Conservation (phyloP, 2,888 invertebrate species). For the Netelia fuscicornis region DNA sequence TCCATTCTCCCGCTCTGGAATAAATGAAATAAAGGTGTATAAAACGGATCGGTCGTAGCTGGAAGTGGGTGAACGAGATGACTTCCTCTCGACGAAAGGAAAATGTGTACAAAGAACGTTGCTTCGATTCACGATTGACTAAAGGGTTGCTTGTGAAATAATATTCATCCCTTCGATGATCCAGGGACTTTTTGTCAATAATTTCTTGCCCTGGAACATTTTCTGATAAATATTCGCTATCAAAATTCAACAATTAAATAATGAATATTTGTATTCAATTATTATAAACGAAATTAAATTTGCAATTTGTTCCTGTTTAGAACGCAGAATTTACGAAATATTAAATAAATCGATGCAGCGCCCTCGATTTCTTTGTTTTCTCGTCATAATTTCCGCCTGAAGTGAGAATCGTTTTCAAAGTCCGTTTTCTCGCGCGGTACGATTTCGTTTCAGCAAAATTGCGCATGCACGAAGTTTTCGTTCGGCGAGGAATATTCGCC, state of each 20-base stretch:
- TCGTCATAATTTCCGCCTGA: slow-evolving; percentile 25
- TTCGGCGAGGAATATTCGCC: background rate
- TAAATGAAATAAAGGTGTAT: slow-evolving; percentile 48
- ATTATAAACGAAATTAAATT: too few species aligned
- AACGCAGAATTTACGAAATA: background rate
- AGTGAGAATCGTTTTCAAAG: slow-evolving; percentile 8
- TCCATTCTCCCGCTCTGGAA: background rate
- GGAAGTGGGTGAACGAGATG: slow-evolving; percentile 17
- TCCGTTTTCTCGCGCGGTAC: background rate
- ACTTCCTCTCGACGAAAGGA: slow-evolving; percentile 25
- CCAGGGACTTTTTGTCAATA: too few species aligned
- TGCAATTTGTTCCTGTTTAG: background rate
- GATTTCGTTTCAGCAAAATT: slow-evolving; percentile 51
- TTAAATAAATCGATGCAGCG: background rate
- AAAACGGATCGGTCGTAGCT: slow-evolving; percentile 27
- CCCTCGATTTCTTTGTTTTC: slow-evolving; percentile 2
- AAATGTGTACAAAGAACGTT: background rate
- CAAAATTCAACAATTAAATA: too few species aligned
- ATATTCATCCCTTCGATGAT: background rate
- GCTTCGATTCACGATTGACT: background rate
- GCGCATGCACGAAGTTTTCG: slow-evolving; percentile 30
- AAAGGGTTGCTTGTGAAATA: background rate
- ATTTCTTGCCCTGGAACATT: too few species aligned
- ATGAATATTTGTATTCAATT: too few species aligned
- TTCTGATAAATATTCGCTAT: too few species aligned